phyloP scores from a whole-genome alignment of 1,140 invertebrate genomes.

The Spodoptera litura region DNA sequence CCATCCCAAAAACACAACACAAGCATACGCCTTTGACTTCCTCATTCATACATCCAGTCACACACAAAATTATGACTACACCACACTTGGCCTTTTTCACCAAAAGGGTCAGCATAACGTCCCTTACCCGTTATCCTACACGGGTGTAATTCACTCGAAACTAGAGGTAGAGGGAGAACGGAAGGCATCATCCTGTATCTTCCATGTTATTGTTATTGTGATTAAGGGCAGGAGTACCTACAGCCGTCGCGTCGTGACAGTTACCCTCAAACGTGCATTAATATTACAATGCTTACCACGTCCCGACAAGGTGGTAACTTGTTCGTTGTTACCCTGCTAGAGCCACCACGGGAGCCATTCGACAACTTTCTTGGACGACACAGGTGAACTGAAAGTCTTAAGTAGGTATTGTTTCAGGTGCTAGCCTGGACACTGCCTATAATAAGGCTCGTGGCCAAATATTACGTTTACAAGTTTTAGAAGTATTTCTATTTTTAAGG shows the following conservation, averaged over 20 bases:
- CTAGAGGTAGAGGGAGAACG: too few relatives aligned
- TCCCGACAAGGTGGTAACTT: slow-evolving; percentile 62
- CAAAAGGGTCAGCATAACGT: too few relatives aligned
- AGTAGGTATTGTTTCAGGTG: not conserved
- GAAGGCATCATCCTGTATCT: slow-evolving; percentile 60
- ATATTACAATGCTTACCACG: slow-evolving; percentile 67
- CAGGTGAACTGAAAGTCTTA: slow-evolving; percentile 28
- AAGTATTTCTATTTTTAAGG: too few relatives aligned
- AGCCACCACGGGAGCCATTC: slow-evolving; percentile 37
- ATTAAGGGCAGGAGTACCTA: slow-evolving; percentile 67
- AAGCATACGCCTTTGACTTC: too few relatives aligned
- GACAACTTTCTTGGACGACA: slow-evolving; percentile 36
- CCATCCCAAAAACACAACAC: too few relatives aligned
- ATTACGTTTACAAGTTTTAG: too few relatives aligned
- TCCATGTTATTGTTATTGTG: slow-evolving; percentile 69
- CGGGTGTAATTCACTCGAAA: too few relatives aligned
- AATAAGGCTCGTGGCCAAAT: not conserved
- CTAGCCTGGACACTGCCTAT: not conserved
- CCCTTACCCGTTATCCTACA: too few relatives aligned
- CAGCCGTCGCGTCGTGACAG: slow-evolving; percentile 64
- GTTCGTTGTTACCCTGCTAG: slow-evolving; percentile 38
- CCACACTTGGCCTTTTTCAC: too few relatives aligned
- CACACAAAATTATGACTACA: too few relatives aligned
- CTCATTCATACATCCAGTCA: too few relatives aligned
- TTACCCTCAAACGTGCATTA: slow-evolving; percentile 65